Percentiles rank a stretch among this genome's conserved stretches.
Conservation (phyloP, 2,888 invertebrate genomes). For the Epistrophe grossulariae region DNA sequence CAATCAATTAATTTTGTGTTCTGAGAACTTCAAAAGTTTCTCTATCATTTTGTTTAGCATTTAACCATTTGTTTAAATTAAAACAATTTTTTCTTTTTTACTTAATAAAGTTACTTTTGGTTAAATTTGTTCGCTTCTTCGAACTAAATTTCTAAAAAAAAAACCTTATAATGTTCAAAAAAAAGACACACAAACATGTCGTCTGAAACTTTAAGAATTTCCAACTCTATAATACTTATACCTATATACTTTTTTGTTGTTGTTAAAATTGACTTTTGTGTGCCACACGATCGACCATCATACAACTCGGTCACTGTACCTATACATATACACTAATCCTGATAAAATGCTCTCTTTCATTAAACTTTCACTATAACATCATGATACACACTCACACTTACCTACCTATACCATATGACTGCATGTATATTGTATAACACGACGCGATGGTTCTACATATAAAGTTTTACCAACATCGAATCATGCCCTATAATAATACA, state of each 20-base stretch:
- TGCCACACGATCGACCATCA: constrained; percentile 11
- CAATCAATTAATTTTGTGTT: too few relatives aligned
- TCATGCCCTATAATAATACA: constrained; percentile 45
- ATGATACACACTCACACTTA: background rate
- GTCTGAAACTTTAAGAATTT: background rate
- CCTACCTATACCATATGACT: background rate
- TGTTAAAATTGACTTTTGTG: constrained; percentile 12
- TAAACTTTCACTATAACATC: background rate
- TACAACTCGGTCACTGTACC: constrained; percentile 7
- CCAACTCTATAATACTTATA: background rate
- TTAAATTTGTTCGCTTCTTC: background rate
- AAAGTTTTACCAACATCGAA: constrained; percentile 52
- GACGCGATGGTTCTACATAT: background rate
- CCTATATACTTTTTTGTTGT: background rate
- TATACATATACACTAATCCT: constrained; percentile 3
- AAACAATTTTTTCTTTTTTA: background rate
- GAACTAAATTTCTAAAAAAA: background rate
- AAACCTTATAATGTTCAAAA: background rate
- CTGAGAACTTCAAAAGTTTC: too few relatives aligned
- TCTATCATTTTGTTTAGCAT: too few relatives aligned
- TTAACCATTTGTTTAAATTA: too few relatives aligned
- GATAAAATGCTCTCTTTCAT: constrained; percentile 31
- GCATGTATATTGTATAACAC: background rate
- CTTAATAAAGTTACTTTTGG: too few relatives aligned
- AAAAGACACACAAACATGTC: background rate